Evolutionary conservation across 2,113 vertebrate species (phyloP).

Genomic region (Plecturocebus donacophilus): DNA sequence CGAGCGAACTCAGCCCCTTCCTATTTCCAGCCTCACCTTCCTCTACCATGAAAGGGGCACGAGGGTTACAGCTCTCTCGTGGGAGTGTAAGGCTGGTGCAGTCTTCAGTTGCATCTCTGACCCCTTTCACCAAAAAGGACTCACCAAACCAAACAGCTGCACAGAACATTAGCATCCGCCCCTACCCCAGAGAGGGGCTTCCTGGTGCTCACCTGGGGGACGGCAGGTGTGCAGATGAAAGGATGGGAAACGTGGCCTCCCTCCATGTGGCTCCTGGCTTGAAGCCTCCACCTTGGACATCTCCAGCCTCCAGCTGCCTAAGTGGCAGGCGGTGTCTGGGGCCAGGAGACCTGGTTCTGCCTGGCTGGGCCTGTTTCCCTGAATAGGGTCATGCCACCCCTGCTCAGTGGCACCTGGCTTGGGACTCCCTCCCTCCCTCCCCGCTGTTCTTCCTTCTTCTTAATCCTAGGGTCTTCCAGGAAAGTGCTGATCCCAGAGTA

Average conservation of each 20-base stretch:
- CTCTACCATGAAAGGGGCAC: rapidly evolving
- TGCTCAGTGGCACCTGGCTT: too few relatives aligned
- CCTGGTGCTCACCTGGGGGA: not conserved
- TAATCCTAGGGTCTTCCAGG: not conserved
- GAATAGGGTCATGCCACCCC: not conserved
- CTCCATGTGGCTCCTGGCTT: not conserved
- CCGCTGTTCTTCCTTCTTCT: too few relatives aligned
- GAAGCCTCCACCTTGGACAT: not conserved
- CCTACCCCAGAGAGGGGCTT: too few relatives aligned
- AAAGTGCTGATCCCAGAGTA: not conserved
- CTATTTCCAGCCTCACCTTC: not conserved
- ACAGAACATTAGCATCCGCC: rapidly evolving
- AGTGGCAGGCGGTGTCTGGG: too few relatives aligned
- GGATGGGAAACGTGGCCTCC: rapidly evolving
- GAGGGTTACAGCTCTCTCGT: too few relatives aligned
- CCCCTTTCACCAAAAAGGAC: not conserved
- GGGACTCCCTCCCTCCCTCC: not conserved
- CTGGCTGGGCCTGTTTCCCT: not conserved
- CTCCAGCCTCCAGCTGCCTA: not conserved
- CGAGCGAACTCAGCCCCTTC: not conserved
- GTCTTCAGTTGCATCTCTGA: rapidly evolving
- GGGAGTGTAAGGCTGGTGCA: too few relatives aligned
- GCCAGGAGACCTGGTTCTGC: not conserved
- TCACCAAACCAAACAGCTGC: not conserved
- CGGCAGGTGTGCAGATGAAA: rapidly evolving